Evolutionary conservation across 1,140 invertebrate genomes (phyloP).

Genomic region (Nebria ingens): DNA sequence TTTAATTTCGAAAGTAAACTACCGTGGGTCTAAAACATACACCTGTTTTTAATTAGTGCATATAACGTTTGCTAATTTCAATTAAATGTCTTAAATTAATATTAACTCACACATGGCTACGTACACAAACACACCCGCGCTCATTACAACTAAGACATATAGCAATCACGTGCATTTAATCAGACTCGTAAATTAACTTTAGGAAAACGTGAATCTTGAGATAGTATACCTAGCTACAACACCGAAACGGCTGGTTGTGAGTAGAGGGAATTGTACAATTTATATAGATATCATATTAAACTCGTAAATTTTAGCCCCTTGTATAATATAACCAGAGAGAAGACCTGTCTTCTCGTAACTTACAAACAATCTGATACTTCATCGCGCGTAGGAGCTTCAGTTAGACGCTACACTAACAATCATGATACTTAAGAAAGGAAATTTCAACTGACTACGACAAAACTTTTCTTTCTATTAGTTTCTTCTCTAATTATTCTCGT

Average conservation of each 20-base stretch:
- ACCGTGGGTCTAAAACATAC: neutral
- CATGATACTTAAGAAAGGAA: too few relatives aligned
- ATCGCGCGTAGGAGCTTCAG: neutral
- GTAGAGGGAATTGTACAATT: neutral
- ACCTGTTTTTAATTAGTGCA: neutral
- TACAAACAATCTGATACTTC: neutral
- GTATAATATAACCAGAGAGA: neutral
- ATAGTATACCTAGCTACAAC: neutral
- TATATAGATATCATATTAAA: constrained; percentile 10
- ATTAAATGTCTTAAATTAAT: constrained; percentile 1
- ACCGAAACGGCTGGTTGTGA: neutral
- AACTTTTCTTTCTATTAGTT: too few relatives aligned
- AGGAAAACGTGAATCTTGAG: constrained; percentile 4
- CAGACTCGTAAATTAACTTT: neutral
- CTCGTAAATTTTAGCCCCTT: neutral
- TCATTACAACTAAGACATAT: too few relatives aligned
- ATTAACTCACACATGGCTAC: neutral
- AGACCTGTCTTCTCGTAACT: neutral
- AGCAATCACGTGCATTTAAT: constrained; percentile 7
- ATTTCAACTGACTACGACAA: too few relatives aligned
- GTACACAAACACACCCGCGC: too few relatives aligned
- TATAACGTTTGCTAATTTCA: constrained; percentile 2
- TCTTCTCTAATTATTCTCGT: too few relatives aligned
- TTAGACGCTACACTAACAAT: too few relatives aligned
- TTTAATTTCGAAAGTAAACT: neutral